Conservation (phyloP, 1,140 invertebrate genomes). For the Caenorhabditis briggsae region DNA sequence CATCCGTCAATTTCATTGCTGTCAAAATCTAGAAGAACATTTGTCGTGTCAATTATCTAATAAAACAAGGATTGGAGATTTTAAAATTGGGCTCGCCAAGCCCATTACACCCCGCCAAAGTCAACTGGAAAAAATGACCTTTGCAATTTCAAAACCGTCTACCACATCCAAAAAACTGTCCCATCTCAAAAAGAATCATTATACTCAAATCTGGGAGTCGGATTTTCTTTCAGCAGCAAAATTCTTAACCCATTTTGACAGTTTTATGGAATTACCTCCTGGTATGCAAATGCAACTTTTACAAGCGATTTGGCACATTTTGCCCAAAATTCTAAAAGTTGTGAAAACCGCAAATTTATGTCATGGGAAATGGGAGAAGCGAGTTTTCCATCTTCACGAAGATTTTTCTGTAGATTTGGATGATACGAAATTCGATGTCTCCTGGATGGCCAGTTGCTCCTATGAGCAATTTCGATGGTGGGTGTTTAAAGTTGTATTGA, state of each 20-base stretch:
- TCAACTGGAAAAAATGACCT: neutral
- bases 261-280: neutral
- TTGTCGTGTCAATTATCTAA: neutral
- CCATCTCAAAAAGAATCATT: neutral
- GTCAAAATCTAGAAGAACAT: neutral
- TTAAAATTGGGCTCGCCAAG: neutral
- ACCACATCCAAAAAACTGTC: neutral
- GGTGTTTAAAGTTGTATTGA: neutral
- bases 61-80: neutral
- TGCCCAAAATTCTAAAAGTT: neutral
- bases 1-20: no score
- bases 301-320: conserved; percentile 11
- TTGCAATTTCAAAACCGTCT: neutral
- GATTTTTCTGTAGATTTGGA: neutral
- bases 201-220: neutral
- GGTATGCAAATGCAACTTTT: conserved; percentile 19
- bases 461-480: neutral
- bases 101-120: neutral
- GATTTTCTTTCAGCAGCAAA: neutral
- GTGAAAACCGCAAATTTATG: neutral
- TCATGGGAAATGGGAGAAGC: neutral
- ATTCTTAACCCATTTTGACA: neutral
- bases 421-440: neutral
- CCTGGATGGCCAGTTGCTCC: neutral
- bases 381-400: neutral